A percentile compares a stretch with the other conserved stretches of the same genome.
Evolutionary conservation across 2,797 vertebrate species (phyloP).

Genomic region (Chaetophractus vellerosus): DNA sequence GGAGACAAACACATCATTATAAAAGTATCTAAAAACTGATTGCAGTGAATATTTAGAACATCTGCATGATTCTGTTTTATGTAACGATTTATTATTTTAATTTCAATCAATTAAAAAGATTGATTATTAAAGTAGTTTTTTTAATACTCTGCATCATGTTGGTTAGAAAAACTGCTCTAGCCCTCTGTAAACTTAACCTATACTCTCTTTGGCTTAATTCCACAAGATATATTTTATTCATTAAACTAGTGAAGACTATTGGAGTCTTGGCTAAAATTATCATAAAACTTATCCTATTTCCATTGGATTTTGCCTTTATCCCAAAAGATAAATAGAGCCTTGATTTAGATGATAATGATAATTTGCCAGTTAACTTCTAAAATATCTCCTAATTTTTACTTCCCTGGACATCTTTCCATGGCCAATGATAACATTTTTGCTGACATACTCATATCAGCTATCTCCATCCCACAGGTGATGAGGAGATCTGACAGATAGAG

Average conservation of each 20-base stretch:
- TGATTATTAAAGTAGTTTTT: background rate
- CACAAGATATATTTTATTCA: constrained; percentile 30
- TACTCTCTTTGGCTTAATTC: background rate
- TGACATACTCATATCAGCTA: constrained; percentile 71
- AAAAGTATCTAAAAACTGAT: constrained; percentile 58
- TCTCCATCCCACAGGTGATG: constrained; percentile 78
- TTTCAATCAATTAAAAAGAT: constrained; percentile 30
- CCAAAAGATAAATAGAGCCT: constrained; percentile 49
- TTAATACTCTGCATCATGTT: background rate
- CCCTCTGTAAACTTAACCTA: background rate
- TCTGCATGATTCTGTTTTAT: constrained; percentile 1
- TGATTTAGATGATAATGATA: constrained; percentile 43
- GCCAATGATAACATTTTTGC: constrained; percentile 75
- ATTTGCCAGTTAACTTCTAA: constrained; percentile 66
- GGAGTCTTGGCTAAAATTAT: background rate
- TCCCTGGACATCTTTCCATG: constrained; percentile 42
- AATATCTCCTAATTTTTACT: constrained; percentile 70
- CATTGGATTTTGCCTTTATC: constrained; percentile 36
- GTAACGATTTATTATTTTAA: background rate
- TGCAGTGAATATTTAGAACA: background rate
- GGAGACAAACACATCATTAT: background rate
- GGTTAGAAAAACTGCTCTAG: background rate
- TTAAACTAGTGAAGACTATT: constrained; percentile 43
- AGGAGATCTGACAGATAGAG: constrained; percentile 83
- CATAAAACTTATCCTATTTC: background rate